Conservation (phyloP, 2,888 invertebrate genomes). For the Drosophila stalkeri region DNA sequence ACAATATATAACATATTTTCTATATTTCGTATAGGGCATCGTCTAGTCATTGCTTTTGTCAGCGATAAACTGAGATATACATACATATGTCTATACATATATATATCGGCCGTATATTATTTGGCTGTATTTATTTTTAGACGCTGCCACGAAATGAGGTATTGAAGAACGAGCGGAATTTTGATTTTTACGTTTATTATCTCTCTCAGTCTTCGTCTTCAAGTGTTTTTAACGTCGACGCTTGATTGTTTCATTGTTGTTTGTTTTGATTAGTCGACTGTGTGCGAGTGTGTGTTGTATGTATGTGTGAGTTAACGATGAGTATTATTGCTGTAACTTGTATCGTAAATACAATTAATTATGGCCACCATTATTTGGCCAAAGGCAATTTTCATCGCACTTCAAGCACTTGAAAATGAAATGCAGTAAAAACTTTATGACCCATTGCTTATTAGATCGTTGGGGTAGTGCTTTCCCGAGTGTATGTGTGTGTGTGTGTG, state of each 20-base stretch:
- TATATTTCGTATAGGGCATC: not conserved
- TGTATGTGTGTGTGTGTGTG: not conserved
- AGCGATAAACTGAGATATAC: constrained; percentile 1
- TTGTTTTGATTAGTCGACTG: constrained; percentile 36
- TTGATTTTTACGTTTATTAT: constrained; percentile 50
- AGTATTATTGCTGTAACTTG: constrained; percentile 56
- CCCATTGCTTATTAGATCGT: constrained; percentile 25
- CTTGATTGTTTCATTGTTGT: constrained; percentile 53
- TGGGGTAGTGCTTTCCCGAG: not conserved
- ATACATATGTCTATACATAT: constrained; percentile 3
- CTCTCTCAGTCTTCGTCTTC: constrained; percentile 31
- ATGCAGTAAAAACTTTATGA: constrained; percentile 60
- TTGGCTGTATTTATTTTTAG: constrained; percentile 43
- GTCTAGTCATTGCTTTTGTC: not conserved
- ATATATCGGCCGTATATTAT: constrained; percentile 25
- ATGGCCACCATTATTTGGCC: constrained; percentile 28
- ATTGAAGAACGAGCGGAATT: constrained; percentile 39
- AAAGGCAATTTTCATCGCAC: constrained; percentile 25
- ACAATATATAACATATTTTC: not conserved
- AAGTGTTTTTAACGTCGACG: constrained; percentile 15
- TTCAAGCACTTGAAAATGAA: constrained; percentile 55
- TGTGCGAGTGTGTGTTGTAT: not conserved
- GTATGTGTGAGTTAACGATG: constrained; percentile 35
- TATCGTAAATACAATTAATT: constrained; percentile 68
- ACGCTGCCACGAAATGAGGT: constrained; percentile 32